A percentile compares a stretch with the other conserved stretches of the same genome.
phyloP scores from a whole-genome alignment of 2,888 invertebrate species.

The Apamea anceps region DNA sequence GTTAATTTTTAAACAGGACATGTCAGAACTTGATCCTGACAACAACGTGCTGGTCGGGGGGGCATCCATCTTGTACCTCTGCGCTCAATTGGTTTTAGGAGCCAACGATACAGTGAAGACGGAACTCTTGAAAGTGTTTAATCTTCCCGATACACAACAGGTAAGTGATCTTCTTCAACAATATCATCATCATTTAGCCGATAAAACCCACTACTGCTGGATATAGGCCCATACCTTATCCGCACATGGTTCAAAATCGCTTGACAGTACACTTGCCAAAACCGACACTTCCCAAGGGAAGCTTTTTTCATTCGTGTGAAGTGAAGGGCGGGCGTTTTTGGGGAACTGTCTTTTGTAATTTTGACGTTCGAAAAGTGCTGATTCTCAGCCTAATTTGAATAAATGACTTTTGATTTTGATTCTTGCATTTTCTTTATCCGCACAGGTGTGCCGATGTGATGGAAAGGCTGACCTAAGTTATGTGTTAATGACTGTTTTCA shows the following conservation, averaged over 20 bases:
- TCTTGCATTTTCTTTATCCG: neutral
- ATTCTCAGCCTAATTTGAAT: too few species aligned
- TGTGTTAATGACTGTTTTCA: conserved; percentile 10
- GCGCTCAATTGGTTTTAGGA: conserved; percentile 32
- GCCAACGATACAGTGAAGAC: conserved; percentile 12
- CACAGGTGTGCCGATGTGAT: conserved; percentile 17
- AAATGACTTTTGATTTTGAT: neutral
- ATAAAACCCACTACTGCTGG: neutral
- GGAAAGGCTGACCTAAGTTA: conserved; percentile 11
- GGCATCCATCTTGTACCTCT: conserved; percentile 36
- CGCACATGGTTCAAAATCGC: neutral
- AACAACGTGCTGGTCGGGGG: conserved; percentile 48
- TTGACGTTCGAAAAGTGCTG: too few species aligned
- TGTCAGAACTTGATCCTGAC: conserved; percentile 21
- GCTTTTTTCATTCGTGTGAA: neutral
- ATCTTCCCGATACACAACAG: conserved; percentile 46
- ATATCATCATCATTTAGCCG: neutral
- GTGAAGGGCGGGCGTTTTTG: too few species aligned
- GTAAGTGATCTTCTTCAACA: conserved; percentile 38
- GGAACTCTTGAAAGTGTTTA: conserved; percentile 43
- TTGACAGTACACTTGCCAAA: neutral
- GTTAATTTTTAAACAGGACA: conserved; percentile 44
- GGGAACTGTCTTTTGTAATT: too few species aligned
- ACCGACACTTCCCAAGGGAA: neutral
- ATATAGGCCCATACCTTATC: too few species aligned